Evolutionary conservation across 2,888 invertebrate genomes (phyloP), one percentile per base, ranked within the genome.

Genomic region (Caenorhabditis wallacei): DNA sequence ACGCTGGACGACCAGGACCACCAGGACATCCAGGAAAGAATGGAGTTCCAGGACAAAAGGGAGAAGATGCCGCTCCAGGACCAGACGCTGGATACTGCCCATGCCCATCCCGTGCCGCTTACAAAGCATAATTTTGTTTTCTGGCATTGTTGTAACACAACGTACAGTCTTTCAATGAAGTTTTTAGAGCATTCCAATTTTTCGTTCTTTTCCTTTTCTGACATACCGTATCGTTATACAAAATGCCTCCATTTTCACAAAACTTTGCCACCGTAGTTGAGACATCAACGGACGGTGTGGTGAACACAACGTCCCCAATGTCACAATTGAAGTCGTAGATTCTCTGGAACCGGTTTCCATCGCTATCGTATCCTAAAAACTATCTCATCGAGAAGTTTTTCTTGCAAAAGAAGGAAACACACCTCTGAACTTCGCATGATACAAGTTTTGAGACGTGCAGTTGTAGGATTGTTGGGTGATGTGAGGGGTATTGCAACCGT

Each of bases 301-400:
- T 63, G 26, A 43, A 51, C 51, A 76, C 53, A 74, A 61, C 48
- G 16, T 75, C 76, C 1, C 53, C 48, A 18, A 59, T 70, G 56
- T 85, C 84, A 72, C 89, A 89, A 26, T 69, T 57, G 63, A 86
- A 89, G 16, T 84, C 83, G 71, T 89, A 89, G 43, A 89, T 79
- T 70, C 89, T 79, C 56, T 86, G 86, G 79, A 85, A 89, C 46
- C 78, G 37, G 80, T 85, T 85, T 37, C 88, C 89, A 68, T 80
- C 84, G 64, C 66, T 54, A 54, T 89, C 89, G 48, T 82, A 63
- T 35, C 89, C 89, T 75, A 43, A 24, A 61, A 72, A 64, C 51
- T 8, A 56, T 10, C 8, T 20, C n/a, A 4, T 2, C 5, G 30
- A 5, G 30, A 5, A 8, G 3, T 30, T 30, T 30, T 30, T 30